Evolutionary conservation across 2,888 invertebrate genomes (phyloP), one percentile per base, ranked within the genome.

Genomic region (Drosophila subsilvestris): DNA sequence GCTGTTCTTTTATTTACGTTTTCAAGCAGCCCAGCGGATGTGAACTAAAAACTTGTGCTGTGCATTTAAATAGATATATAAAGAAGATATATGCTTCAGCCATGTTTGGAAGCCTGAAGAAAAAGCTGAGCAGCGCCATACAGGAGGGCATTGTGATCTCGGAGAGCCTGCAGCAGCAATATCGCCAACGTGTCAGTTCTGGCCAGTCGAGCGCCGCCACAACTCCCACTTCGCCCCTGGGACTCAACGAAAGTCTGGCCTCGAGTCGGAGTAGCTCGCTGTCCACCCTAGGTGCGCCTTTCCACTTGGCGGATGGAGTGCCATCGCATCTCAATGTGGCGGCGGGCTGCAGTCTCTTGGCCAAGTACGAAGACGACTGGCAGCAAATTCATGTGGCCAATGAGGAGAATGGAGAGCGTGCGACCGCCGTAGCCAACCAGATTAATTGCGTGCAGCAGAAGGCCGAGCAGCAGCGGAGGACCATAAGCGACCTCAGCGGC

Each of bases 301-400:
- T 75, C 2, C 72, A 68, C 9, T 56, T 75, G 7, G 79, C 88
- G 2, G 63, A 90, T 3, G 89, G 85, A 1, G 50, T 90, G n/a
- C 89, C 91, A 6, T 59, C 77, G 1, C 87, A 91, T 43, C 80
- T 92, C 1, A 93, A 93, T 80, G 88, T 92, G 51, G 93, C 94
- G 86, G 95, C 95, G 5, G 95, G 95, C 3, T 93, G 94, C 27
- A 94, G 94, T 79, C 90, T 95, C 49, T 89, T 96, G 50, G 93
- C 94, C 57, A 94, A 94, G 80, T 95, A 94, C 88, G 95, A 95
- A 89, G 92, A 93, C 47, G 93, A 94, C 62, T 96, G 95, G 95
- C 93, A 93, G 65, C 93, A 94, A 65, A 90, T 95, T 17, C 95
- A 95, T 78, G 92, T 93, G 61, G 89, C 93, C 43, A 94, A 94